Percentiles rank a stretch among this genome's conserved stretches.
These are phyloP conservation scores for Nephrotoma appendiculata DNA, from an alignment of 2,888 invertebrate genomes.

Conservation along the genomic window DNA sequence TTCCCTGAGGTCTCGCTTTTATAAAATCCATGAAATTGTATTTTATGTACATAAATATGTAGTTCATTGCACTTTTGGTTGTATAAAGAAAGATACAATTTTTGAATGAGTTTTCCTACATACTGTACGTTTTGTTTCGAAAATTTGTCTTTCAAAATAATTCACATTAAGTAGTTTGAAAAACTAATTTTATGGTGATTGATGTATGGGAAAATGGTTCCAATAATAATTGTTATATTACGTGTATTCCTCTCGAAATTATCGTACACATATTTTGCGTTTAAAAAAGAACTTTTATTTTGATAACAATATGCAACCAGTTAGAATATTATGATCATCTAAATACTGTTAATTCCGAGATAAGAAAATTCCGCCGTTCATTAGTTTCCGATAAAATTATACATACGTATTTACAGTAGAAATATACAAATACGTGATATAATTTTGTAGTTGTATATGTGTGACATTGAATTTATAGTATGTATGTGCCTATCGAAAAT, in stretches of 20 bases:
- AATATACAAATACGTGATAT: background rate
- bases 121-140: background rate
- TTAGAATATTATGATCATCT: background rate
- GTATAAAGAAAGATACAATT: background rate
- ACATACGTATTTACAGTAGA: background rate
- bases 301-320: background rate
- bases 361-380: background rate
- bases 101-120: background rate
- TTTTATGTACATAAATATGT: background rate
- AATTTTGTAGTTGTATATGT: background rate
- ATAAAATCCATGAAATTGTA: background rate
- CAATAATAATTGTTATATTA: background rate
- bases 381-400: background rate
- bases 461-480: background rate
- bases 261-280: background rate
- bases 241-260: background rate
- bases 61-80: background rate
- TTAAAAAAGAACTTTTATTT: background rate
- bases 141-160: background rate
- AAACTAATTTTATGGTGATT: background rate
- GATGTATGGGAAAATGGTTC: background rate
- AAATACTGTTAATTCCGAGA: background rate
- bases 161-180: background rate
- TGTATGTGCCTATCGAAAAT: background rate
- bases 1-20: background rate